Base-by-base conservation (phyloP, 2,113 vertebrate genomes). In the Campylorhamphus procurvoides region DNA sequence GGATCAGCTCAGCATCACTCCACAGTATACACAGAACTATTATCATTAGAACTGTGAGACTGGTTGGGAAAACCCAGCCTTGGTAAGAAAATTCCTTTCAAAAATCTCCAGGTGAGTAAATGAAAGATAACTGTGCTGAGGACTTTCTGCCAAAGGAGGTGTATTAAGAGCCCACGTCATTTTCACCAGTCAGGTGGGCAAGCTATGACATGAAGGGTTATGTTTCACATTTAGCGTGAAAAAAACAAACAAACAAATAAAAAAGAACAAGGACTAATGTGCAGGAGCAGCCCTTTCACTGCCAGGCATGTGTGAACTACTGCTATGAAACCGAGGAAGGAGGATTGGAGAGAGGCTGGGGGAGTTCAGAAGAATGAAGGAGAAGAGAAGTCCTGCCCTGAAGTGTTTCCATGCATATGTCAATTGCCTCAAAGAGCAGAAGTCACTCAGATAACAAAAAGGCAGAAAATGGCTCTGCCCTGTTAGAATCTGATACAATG, bases 1-100 rank as follows among this genome's bases (percentile, higher is more conserved):
- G 96, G 84, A 97, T 84, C 66, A 75, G 66, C 33, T 40, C 90
- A 96, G 81, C 46, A 95, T 96, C 76, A 95, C 84, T 93, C 66
- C 74, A n/a, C 9, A 74, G 59, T 89, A 71, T 52, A 88, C 60
- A 93, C 75, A 96, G 96, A 96, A 60, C 60, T 96, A 74, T 97
- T 97, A 92, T 91, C 95, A 89, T 42, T 76, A 53, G 44, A 96
- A 62, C 81, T 60, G n/a, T 39, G 46, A 95, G 69, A 94, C 22
- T n/a, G 39, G 60, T 76, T 53, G 55, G 77, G 75, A 77, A 91
- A 91, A 75, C 6, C 40, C n/a, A 91, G 67, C 42, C 50, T 75
- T 66, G 14, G 39, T 23, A 76, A 89, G 8, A 14, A 81, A 90
- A 84, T 56, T 90, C 49, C 50, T 69, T 82, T 79, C 49, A 77